Base-by-base conservation (phyloP, 2,888 invertebrate genomes). In the Erpobdella octoculata region DNA sequence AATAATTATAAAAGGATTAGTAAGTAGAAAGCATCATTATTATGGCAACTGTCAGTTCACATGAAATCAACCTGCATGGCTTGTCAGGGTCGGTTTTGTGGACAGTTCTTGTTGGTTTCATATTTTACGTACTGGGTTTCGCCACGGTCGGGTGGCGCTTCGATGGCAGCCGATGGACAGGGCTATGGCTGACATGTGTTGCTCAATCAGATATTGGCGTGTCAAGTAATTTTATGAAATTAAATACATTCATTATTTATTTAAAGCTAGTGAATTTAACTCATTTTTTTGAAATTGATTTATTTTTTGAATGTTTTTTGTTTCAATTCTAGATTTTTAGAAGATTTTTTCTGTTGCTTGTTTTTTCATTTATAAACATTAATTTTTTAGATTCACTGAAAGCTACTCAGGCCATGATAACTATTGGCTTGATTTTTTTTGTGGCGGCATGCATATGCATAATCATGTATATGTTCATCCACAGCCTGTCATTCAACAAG, bases 51-150 rank as follows among this genome's bases (percentile, higher is more conserved):
- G 48, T 38, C n/a, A 71, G 33, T 31, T 73, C 76, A 12, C 76
- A 76, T 72, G 72, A 74, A 35, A 76, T 76, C 71, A 73, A 71
- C 65, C 73, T 76, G 58, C 69, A 76, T 12, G 76, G 76, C 12
- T 62, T 75, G 33, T 74, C 75, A 6, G 76, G 76, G 1, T 73
- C 73, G 46, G 74, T 76, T 62, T 76, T 75, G 68, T 37, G 73
- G 64, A 67, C 64, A 37, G 37, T 73, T 6, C 53, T 71, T 8
- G 37, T 75, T n/a, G 71, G 75, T 9, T 59, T 68, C 37, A 66
- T 75, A 25, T 71, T 75, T 64, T 75, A 74, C 71, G 75, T 75
- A n/a, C 73, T 75, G 38, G 76, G 76, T n/a, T 76, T 76, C 53
- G 73, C 73, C 53, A 76, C 76, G n/a, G 71, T 71, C 21, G 75